These are phyloP conservation scores for Sarcophaga subvicina DNA, from an alignment of 2,888 invertebrate genomes.

Conservation along the genomic window DNA sequence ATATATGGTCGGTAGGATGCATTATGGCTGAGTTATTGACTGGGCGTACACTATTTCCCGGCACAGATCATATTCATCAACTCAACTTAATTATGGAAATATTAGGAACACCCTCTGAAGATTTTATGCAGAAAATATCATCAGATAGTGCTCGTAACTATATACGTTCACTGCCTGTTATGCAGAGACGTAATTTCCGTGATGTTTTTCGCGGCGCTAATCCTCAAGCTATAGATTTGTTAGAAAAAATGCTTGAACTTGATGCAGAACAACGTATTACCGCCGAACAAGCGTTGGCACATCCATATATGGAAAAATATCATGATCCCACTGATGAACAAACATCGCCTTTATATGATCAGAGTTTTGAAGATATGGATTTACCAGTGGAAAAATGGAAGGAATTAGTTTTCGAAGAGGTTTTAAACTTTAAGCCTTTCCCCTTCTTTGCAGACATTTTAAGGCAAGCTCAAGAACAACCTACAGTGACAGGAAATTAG, in stretches of 20 bases:
- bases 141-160: slow-evolving; percentile 98
- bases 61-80: slow-evolving; percentile 99
- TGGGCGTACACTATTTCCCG: slow-evolving; percentile 96
- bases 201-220: slow-evolving; percentile 96
- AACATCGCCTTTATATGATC: slow-evolving; percentile 93
- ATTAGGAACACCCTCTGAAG: slow-evolving; percentile 95
- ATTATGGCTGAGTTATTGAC: slow-evolving; percentile 99
- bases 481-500: slow-evolving; percentile 24
- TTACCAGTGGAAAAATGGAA: slow-evolving; percentile 97
- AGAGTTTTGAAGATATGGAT: slow-evolving; percentile 97
- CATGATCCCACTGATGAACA: slow-evolving; percentile 99
- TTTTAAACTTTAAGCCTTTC: slow-evolving; percentile 90
- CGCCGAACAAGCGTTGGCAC: slow-evolving; percentile 84
- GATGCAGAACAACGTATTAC: slow-evolving; percentile 96
- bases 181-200: slow-evolving; percentile 93
- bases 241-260: slow-evolving; percentile 97
- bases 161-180: slow-evolving; percentile 93
- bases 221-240: slow-evolving; percentile 94
- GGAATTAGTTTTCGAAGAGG: slow-evolving; percentile 92
- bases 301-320: slow-evolving; percentile 91
- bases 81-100: slow-evolving; percentile 98
- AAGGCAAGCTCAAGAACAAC: slow-evolving; percentile 70
- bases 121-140: slow-evolving; percentile 97
- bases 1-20: slow-evolving; percentile 99
- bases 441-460: slow-evolving; percentile 77